Evolutionary conservation across 2,888 invertebrate genomes (phyloP).

Genomic region (Anticlea derivata): DNA sequence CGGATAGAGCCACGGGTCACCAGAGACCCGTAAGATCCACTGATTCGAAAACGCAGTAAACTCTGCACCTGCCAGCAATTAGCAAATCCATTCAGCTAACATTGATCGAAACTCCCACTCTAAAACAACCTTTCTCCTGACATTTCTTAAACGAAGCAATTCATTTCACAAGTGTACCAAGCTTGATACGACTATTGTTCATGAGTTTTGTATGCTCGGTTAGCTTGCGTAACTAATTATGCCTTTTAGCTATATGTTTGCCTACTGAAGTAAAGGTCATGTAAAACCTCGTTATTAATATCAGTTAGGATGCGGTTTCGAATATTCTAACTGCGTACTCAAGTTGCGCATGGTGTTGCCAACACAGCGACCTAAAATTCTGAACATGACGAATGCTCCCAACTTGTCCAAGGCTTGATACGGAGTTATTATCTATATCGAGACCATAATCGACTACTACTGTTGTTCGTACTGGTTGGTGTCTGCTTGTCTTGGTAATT

Average conservation of each 20-base stretch:
- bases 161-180: conserved; percentile 17
- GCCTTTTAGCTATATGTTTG: conserved; percentile 17
- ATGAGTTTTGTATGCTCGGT: conserved; percentile 7
- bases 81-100: background rate
- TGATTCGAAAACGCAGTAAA: background rate
- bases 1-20: too few relatives aligned
- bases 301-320: background rate
- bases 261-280: conserved; percentile 22
- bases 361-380: too few relatives aligned
- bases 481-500: too few relatives aligned
- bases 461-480: too few relatives aligned
- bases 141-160: conserved; percentile 22
- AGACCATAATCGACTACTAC: too few relatives aligned
- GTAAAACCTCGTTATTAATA: conserved; percentile 8
- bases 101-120: background rate
- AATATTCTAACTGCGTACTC: background rate
- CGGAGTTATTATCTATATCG: too few relatives aligned
- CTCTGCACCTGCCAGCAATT: conserved; percentile 2
- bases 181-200: conserved; percentile 18
- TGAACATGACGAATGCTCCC: too few relatives aligned
- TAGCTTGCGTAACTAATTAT: conserved; percentile 26
- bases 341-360: too few relatives aligned
- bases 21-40: background rate
- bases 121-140: conserved; percentile 32
- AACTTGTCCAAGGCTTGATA: too few relatives aligned